Percentiles rank a stretch among this genome's conserved stretches.
Conservation (phyloP, 1,140 invertebrate species). For the Periplaneta americana region DNA sequence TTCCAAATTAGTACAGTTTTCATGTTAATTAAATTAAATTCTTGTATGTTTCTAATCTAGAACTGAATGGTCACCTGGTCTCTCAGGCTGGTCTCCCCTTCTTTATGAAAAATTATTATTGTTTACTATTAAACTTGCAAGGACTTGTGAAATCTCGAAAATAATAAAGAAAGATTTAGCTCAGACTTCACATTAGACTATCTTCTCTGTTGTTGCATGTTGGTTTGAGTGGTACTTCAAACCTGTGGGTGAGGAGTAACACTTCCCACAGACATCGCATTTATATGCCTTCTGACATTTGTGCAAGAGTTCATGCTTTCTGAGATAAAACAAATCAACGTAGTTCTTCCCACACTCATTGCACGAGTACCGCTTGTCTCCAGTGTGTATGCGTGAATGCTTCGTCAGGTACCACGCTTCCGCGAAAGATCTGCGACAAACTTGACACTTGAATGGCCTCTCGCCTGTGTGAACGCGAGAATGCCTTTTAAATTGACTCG, state of each 20-base stretch:
- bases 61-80: too few relatives aligned
- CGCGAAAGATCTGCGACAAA: not conserved
- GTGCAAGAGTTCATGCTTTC: conserved; percentile 22
- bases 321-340: not conserved
- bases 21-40: too few relatives aligned
- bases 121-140: too few relatives aligned
- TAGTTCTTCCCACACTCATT: conserved; percentile 20
- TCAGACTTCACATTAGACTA: too few relatives aligned
- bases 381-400: not conserved
- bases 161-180: too few relatives aligned
- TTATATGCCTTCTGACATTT: conserved; percentile 24
- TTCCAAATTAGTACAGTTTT: too few relatives aligned
- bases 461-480: not conserved
- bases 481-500: not conserved
- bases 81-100: too few relatives aligned
- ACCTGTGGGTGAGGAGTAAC: too few relatives aligned
- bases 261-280: conserved; percentile 23
- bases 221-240: not conserved
- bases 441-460: too few relatives aligned
- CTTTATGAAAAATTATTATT: too few relatives aligned
- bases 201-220: not conserved
- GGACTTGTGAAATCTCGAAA: too few relatives aligned
- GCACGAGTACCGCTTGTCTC: conserved; percentile 24
- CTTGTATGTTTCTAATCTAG: too few relatives aligned
- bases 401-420: conserved; percentile 18